Conservation (phyloP, 2,888 invertebrate species). For the Lydus trimaculatus region DNA sequence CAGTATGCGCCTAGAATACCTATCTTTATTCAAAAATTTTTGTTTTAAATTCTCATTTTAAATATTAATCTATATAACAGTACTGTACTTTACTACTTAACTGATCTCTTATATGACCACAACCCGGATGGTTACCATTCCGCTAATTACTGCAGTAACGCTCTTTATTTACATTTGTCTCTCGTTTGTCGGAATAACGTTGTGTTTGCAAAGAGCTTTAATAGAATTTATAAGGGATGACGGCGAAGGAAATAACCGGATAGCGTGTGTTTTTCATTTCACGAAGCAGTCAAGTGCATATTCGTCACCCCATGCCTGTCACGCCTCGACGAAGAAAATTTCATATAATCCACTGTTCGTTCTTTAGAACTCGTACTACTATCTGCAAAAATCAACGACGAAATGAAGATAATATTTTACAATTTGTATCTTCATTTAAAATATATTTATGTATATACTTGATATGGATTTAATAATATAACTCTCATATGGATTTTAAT, state of each 20-base stretch:
- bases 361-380: not conserved
- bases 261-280: conserved; percentile 34
- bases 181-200: conserved; percentile 31
- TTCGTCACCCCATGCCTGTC: conserved; percentile 33
- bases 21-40: too few relatives aligned
- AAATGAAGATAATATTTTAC: not conserved
- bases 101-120: conserved; percentile 30
- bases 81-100: conserved; percentile 29
- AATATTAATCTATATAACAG: not conserved
- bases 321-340: conserved; percentile 23
- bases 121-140: conserved; percentile 28
- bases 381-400: not conserved
- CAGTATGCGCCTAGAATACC: not conserved
- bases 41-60: not conserved
- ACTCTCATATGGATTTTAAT: not conserved
- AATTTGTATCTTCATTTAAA: not conserved
- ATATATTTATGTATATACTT: not conserved
- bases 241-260: conserved; percentile 31
- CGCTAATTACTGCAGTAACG: conserved; percentile 34
- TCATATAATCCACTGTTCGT: conserved; percentile 24
- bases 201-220: conserved; percentile 33
- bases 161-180: conserved; percentile 34
- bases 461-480: not conserved
- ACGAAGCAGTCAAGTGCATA: conserved; percentile 39
- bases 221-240: conserved; percentile 34